phyloP scores from a whole-genome alignment of 2,113 vertebrate genomes.

The Ictalurus punctatus region DNA sequence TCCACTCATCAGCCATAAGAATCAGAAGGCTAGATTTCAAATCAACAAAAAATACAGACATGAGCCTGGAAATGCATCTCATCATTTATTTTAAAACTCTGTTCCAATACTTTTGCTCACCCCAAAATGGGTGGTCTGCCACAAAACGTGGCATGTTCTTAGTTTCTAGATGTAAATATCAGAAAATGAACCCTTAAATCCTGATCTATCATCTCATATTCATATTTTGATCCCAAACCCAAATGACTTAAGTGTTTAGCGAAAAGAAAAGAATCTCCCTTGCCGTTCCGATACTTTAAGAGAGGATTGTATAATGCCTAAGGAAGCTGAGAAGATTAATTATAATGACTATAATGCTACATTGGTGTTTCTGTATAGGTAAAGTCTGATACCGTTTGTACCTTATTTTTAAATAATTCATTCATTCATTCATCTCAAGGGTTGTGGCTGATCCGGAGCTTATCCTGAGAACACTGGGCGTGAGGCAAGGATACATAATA shows the following conservation, averaged over 20 bases:
- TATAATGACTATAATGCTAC: background rate
- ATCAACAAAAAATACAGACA: too few species aligned
- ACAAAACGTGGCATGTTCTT: too few species aligned
- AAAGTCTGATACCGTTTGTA: background rate
- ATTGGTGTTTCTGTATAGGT: background rate
- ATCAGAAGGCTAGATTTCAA: too few species aligned
- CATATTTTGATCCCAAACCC: background rate
- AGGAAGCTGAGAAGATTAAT: background rate
- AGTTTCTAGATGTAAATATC: background rate
- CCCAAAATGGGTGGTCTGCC: too few species aligned
- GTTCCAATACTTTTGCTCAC: too few species aligned
- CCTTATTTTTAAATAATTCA: background rate
- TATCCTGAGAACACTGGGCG: too few species aligned
- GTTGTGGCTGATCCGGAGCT: background rate
- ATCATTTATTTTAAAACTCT: too few species aligned
- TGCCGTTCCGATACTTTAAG: background rate
- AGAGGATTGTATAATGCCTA: background rate
- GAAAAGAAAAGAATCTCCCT: background rate
- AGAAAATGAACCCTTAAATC: background rate
- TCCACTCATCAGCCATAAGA: too few species aligned
- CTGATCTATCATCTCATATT: background rate
- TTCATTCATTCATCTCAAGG: background rate
- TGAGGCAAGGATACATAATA: too few species aligned
- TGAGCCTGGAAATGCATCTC: background rate
- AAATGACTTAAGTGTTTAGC: background rate